Percentiles rank a stretch among this genome's conserved stretches.
These are phyloP conservation scores for Pleuronectes platessa DNA, from an alignment of 2,113 vertebrate genomes.

Conservation along the genomic window DNA sequence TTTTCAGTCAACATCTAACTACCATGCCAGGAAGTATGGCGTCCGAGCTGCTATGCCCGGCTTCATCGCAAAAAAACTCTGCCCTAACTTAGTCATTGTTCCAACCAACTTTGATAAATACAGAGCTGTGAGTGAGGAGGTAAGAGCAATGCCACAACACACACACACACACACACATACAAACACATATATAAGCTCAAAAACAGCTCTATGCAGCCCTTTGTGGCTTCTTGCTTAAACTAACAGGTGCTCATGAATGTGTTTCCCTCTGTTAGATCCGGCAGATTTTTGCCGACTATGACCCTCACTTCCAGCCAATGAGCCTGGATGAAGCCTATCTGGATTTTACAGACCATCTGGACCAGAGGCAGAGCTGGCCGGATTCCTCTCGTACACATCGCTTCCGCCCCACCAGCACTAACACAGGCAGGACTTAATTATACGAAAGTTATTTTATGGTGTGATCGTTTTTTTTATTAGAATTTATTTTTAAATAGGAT, in stretches of 20 bases:
- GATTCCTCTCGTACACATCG: constrained; percentile 86
- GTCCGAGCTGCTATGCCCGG: constrained; percentile 98
- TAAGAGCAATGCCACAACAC: constrained; percentile 66
- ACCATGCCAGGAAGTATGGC: constrained; percentile 93
- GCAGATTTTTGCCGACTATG: constrained; percentile 92
- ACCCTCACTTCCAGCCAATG: constrained; percentile 90
- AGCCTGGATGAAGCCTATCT: constrained; percentile 98
- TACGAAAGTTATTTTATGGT: not conserved
- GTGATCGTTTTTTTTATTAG: not conserved
- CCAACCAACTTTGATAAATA: constrained; percentile 95
- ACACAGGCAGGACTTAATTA: constrained; percentile 55
- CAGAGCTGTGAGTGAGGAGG: constrained; percentile 89
- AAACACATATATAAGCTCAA: not conserved
- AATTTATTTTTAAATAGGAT: no score
- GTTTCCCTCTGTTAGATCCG: constrained; percentile 83
- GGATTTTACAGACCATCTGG: constrained; percentile 93
- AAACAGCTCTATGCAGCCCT: not conserved
- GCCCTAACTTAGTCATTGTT: constrained; percentile 91
- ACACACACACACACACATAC: not conserved
- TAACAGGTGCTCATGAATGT: constrained; percentile 16
- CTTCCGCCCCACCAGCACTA: constrained; percentile 46
- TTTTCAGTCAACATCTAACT: constrained; percentile 94
- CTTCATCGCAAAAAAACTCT: constrained; percentile 97
- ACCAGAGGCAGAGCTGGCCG: constrained; percentile 88
- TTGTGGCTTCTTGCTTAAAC: constrained; percentile 12